Conservation (phyloP, 2,113 vertebrate species). For the Eptesicus fuscus region DNA sequence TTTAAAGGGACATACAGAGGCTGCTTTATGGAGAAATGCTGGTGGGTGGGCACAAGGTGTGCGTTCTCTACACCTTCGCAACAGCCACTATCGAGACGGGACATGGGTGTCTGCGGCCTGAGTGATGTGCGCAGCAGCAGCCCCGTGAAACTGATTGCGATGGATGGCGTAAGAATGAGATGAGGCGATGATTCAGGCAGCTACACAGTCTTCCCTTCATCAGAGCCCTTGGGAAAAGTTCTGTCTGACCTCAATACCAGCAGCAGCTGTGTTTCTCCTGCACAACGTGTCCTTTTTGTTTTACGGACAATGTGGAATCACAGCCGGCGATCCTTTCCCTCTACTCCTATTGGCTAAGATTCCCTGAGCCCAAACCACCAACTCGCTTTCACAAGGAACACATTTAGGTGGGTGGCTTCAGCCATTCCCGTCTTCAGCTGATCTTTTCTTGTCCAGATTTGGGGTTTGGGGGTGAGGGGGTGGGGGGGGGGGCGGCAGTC, state of each 20-base stretch:
- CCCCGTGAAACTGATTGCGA: neutral
- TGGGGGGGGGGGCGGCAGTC: rapidly evolving
- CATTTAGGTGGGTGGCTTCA: neutral
- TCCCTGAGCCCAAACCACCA: neutral
- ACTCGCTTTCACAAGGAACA: neutral
- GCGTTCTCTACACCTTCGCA: neutral
- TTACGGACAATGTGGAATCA: neutral
- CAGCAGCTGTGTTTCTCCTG: slow-evolving; percentile 48
- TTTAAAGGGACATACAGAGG: neutral
- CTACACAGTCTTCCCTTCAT: neutral
- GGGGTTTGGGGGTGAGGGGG: neutral
- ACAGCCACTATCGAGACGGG: neutral
- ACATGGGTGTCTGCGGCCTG: neutral
- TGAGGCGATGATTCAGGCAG: neutral
- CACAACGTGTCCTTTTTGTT: neutral
- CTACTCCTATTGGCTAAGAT: neutral
- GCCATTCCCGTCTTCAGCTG: neutral
- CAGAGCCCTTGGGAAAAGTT: slow-evolving; percentile 17
- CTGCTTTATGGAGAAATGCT: neutral
- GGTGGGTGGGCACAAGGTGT: neutral
- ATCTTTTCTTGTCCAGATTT: neutral
- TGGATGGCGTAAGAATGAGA: neutral
- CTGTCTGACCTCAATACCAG: slow-evolving; percentile 49
- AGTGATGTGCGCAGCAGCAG: neutral
- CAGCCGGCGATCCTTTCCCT: neutral